Conservation (phyloP, 2,888 invertebrate species). For the Drosophila macrospina region DNA sequence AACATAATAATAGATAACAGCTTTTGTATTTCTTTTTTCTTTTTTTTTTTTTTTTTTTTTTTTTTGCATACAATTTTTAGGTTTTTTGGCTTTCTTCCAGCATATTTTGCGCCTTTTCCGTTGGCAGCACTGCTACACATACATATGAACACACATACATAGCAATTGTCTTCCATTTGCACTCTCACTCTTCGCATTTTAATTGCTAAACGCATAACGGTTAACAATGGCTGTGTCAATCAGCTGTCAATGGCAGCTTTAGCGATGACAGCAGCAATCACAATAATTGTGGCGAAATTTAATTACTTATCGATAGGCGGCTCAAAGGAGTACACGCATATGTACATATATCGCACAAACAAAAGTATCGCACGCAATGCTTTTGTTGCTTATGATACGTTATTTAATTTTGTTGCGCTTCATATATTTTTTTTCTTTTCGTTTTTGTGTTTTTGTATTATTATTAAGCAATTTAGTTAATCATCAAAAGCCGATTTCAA, state of each 20-base stretch:
- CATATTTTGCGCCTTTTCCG: too few relatives aligned
- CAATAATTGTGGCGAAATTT: conserved; percentile 12
- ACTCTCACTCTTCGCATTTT: conserved; percentile 17
- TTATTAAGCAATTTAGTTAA: conserved; percentile 68
- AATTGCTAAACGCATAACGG: conserved; percentile 22
- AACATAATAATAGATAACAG: too few relatives aligned
- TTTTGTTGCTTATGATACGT: conserved; percentile 9
- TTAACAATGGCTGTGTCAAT: conserved; percentile 27
- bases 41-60: too few relatives aligned
- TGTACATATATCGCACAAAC: too few relatives aligned
- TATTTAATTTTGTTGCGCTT: too few relatives aligned
- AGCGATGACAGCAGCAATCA: conserved; percentile 7
- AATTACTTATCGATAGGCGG: conserved; percentile 56
- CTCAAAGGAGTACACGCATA: conserved; percentile 2
- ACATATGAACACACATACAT: too few relatives aligned
- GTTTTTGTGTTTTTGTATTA: conserved; percentile 10
- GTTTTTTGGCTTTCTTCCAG: too few relatives aligned
- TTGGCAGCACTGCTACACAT: too few relatives aligned
- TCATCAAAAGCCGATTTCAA: conserved; percentile 61
- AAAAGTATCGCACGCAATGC: conserved; percentile 9
- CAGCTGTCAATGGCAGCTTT: conserved; percentile 38
- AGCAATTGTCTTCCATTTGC: not conserved
- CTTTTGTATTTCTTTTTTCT: too few relatives aligned
- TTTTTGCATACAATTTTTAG: too few relatives aligned
- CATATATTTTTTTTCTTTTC: too few relatives aligned